Evolutionary conservation across 2,797 vertebrate species (phyloP), one percentile per base, ranked within the genome.

Genomic region (Rhinogobio ventralis): DNA sequence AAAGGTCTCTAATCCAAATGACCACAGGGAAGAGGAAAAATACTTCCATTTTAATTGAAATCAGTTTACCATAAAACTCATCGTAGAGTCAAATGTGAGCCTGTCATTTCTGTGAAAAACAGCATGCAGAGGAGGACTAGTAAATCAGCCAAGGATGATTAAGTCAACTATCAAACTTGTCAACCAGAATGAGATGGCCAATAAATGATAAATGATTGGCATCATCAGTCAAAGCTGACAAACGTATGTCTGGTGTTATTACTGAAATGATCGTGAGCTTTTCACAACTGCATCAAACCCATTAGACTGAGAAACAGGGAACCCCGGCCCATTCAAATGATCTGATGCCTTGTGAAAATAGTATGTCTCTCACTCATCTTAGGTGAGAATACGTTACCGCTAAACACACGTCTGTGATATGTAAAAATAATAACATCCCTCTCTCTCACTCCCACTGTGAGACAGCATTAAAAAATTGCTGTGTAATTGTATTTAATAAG

Each of bases 401-500:
- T 84, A 79, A 87, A 88, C 84, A 88, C 55, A 82, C 19, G 45
- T 53, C 28, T 49, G 36, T 76, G 81, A 89, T 87, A 84, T 85
- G 86, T 84, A 90, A 53, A 68, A 73, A 79, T 79, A 84, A 87
- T 85, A 84, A 81, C 66, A 81, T 66, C 72, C 39, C 80, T 86
- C 76, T 83, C 51, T 9, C 30, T 49, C 55, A 33, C 74, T 64
- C 80, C 33, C 49, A 28, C 82, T n/a, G 86, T 5, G 84, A 71
- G 60, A 64, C 76, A 68, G 80, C 74, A 72, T 57, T 62, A 87
- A 75, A 86, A 79, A 46, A 79, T 86, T 66, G 79, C 36, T 15
- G 33, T 74, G 64, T 79, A 85, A 84, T 94, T 94, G 10, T 64
- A 81, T 1, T 81, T 83, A 85, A 85, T 84, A 66, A 85, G 7